Evolutionary conservation across 37 sponge, comb jelly and placozoan species (phyloP).

Genomic region (Bolinopsis microptera): DNA sequence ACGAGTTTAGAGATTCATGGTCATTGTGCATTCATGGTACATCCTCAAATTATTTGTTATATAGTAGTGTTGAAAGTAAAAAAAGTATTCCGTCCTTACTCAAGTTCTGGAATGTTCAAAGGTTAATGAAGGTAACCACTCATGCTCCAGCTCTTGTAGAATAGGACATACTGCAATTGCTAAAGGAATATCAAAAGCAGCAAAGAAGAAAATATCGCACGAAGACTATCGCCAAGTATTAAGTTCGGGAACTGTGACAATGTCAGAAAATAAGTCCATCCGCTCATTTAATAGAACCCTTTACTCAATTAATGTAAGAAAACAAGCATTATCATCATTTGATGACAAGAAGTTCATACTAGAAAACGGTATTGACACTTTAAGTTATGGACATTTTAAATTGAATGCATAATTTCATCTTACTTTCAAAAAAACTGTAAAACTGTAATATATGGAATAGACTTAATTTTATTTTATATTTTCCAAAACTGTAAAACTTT

Average conservation of each 20-base stretch:
- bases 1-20: too few relatives aligned
- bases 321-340: not conserved
- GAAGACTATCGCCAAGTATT: not conserved
- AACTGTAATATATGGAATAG: too few relatives aligned
- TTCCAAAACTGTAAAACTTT: too few relatives aligned
- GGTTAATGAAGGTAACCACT: too few relatives aligned
- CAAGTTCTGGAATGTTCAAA: not conserved
- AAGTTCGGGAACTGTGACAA: not conserved
- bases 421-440: too few relatives aligned
- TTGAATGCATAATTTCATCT: not conserved
- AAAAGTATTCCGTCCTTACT: not conserved
- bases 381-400: conserved; percentile 28
- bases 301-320: not conserved
- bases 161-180: conserved; percentile 27
- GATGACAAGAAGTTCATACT: conserved; percentile 54
- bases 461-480: too few relatives aligned
- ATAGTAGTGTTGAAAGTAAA: too few relatives aligned
- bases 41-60: too few relatives aligned
- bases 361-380: conserved; percentile 17
- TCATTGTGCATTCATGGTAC: too few relatives aligned
- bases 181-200: conserved; percentile 22
- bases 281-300: not conserved
- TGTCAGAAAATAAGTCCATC: not conserved
- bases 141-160: not conserved
- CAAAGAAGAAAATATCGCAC: conserved; percentile 22